Base-by-base conservation (phyloP, 2,888 invertebrate species). In the Hirtodrosophila alboralis region DNA sequence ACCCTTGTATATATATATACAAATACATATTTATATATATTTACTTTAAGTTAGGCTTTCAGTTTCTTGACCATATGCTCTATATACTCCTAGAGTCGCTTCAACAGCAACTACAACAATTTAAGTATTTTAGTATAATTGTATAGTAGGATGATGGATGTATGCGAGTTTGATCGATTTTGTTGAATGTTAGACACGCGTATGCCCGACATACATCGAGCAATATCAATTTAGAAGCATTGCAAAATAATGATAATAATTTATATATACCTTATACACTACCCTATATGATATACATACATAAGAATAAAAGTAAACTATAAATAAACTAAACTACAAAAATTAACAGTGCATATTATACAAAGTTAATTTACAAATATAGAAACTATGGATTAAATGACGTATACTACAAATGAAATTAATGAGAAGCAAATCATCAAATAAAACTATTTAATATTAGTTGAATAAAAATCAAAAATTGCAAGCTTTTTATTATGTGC, bases 401-500 rank as follows among this genome's bases (percentile, higher is more conserved):
- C 59, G 70, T 70, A 83, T 84, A 84, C 71, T 73, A 57, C 67
- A 57, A 67, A 53, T 47, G 56, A 73, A 74, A 76, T 74, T 58
- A 73, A 73, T 57, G 54, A 72, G 33, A 60, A 76, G 52, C 56
- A 72, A 65, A 72, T 61, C 57, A 67, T 47, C 53, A 72, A 79
- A 69, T 76, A 76, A 84, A 78, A 62, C 66, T 78, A 77, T 77
- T 60, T 81, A 85, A 78, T 61, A 83, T 73, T 80, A 78, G 79
- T 75, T 75, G 53, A 72, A 72, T 59, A 62, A 60, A 51, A 68
- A 56, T 37, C n/a, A 47, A 13, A 45, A 23, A 1, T 13, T 23
- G 10, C 5, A 27, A 9, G 4, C 10, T 31, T 12, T 31, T 16
- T 12, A 6, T n/a, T n/a, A n/a, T n/a, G n/a, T n/a, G n/a, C n/a